Evolutionary conservation across 2,888 invertebrate species (phyloP).

Genomic region (Ochropacha duplaris): DNA sequence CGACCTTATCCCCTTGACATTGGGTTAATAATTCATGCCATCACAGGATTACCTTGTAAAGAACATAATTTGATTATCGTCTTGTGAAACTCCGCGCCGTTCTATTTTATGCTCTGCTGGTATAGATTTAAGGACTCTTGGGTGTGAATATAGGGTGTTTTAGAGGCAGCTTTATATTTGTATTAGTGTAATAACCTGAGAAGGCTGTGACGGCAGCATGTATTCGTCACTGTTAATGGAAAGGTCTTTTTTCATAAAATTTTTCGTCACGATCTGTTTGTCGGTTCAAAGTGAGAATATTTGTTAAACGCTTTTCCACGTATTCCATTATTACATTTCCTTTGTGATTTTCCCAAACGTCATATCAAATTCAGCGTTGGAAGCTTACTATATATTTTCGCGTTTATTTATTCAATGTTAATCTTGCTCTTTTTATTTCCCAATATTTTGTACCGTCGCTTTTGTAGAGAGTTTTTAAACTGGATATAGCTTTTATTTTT

Average conservation of each 20-base stretch:
- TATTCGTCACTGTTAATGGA: background rate
- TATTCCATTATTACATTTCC: background rate
- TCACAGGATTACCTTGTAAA: constrained; percentile 2
- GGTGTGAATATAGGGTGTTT: background rate
- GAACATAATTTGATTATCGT: constrained; percentile 4
- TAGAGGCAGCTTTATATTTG: background rate
- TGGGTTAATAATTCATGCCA: constrained; percentile 4
- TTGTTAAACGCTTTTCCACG: background rate
- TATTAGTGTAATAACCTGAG: constrained; percentile 2
- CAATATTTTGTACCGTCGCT: too few species aligned
- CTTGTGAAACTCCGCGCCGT: background rate
- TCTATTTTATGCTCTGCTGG: background rate
- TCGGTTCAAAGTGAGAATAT: background rate
- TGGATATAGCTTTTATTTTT: too few species aligned
- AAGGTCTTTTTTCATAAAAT: background rate
- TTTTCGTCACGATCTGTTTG: background rate
- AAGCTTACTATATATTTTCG: background rate
- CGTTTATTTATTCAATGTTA: background rate
- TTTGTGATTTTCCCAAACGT: background rate
- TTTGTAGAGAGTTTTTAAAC: too few species aligned
- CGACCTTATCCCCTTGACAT: background rate
- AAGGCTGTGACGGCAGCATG: background rate
- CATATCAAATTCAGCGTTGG: background rate
- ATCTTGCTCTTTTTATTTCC: background rate
- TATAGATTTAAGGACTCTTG: background rate